Evolutionary conservation across 2,888 invertebrate species (phyloP), one percentile per base, ranked within the genome.

Genomic region (Tachina grossa): DNA sequence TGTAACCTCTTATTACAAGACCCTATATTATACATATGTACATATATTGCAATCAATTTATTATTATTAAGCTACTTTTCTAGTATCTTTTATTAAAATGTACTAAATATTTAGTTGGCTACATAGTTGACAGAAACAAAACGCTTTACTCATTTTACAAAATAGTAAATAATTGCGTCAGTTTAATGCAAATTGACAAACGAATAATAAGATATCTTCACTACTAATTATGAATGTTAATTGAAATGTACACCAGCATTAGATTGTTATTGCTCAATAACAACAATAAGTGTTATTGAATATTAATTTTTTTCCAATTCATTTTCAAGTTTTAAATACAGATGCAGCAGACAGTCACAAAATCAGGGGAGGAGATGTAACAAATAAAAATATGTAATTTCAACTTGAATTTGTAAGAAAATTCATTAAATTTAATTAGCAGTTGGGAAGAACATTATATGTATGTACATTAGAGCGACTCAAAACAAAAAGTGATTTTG

Each of bases 191-290:
- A 80, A 80, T 74, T 72, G 57, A 31, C 31, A 65, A 69, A 77
- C 19, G 49, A 41, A 63, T 71, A 81, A 47, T 63, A 43, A 2
- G 47, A 43, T 59, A 41, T 45, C 19, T 45, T 19, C 57, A 49
- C 47, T 39, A 76, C 76, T 83, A 83, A 83, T 83, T 78, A 74
- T 77, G 49, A 72, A 78, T 78, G 66, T 78, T 61, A 78, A 71
- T 66, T 77, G 39, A 47, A 66, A 47, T 66, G 49, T 41, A 49
- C 49, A 19, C 65, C 51, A 51, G 9, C 41, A 31, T 39, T 41
- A 59, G 53, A 43, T 68, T 16, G 31, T 55, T 57, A 47, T 14
- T 13, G 4, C 16, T 65, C 55, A 76, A 65, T 45, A 74, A 51
- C 61, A 49, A 74, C 41, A 51, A 55, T 39, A 69, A 75, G 69